Evolutionary conservation across 1,140 invertebrate species (phyloP), one percentile per base, ranked within the genome.

Genomic region (Neotoxoptera formosana): DNA sequence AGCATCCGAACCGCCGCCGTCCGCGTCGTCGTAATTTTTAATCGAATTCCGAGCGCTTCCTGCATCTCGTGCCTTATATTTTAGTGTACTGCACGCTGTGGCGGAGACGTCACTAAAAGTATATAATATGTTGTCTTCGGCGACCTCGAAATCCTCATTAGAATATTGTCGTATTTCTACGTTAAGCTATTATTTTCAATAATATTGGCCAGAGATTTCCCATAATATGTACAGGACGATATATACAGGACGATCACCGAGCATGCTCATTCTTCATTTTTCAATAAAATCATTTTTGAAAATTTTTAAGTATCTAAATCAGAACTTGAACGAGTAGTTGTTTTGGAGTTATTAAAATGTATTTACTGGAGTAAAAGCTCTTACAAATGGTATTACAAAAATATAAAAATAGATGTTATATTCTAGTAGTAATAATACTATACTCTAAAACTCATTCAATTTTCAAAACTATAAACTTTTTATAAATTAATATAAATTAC

Each of bases 21-120:
- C 21, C 45, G 45, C 84, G 84, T 86, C 45, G 45, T 45, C 84
- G 84, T 86, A 45, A 86, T 47, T 86, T 86, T 47, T 45, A 86
- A 86, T 86, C 41, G 45, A 86, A 86, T 86, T 86, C 41, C 41
- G 2, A 48, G 84, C 45, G 45, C 9, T 47, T 47, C n/a, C 84
- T 30, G 25, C 25, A 47, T 21, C 30, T 67, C 11, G 30, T 30
- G 30, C 30, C 3, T 67, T 67, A n/a, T 67, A 67, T 67, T 30
- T 30, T n/a, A 67, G 60, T n/a, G 23, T 25, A 30, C 41, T 41
- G 41, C 25, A 25, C 21, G 23, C 7, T 60, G 25, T 60, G 60
- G 9, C 4, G n/a, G 9, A 36, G 23, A 83, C 34, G 81, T 41
- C 8, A 8, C 36, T 2, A 36, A 83, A 83, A 83, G 23, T 41